A percentile compares a stretch with the other conserved stretches of the same genome.
phyloP scores from a whole-genome alignment of 2,797 vertebrate genomes.

The Fistularia commersonii region DNA sequence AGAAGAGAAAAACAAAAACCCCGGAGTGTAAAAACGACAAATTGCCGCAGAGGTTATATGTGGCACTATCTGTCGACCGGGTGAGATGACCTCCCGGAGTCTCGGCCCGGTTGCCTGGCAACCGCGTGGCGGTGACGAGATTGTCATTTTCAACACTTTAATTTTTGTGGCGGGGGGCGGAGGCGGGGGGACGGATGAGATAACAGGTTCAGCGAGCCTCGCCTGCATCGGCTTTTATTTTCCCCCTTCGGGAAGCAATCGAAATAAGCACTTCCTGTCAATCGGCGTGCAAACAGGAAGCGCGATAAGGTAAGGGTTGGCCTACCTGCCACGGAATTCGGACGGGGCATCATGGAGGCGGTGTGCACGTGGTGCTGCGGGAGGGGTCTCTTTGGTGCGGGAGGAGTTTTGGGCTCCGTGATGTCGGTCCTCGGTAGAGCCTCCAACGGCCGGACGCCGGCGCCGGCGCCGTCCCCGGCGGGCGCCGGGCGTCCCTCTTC shows the following conservation, averaged over 20 bases:
- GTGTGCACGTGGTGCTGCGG: slow-evolving; percentile 71
- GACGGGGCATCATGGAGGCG: slow-evolving; percentile 86
- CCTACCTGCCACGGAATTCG: slow-evolving; percentile 97
- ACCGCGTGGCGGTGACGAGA: slow-evolving; percentile 1
- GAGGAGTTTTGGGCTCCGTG: slow-evolving; percentile 62
- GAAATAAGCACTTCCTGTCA: too few species aligned
- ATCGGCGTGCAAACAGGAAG: background rate
- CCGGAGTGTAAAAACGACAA: slow-evolving; percentile 9
- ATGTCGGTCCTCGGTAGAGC: slow-evolving; percentile 71
- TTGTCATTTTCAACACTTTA: background rate
- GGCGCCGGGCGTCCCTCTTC: slow-evolving; percentile 75
- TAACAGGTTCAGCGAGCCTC: slow-evolving; percentile 14
- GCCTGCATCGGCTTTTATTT: background rate
- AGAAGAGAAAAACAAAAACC: background rate
- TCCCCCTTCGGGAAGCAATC: too few species aligned
- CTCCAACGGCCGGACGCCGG: slow-evolving; percentile 64
- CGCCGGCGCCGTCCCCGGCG: slow-evolving; percentile 81
- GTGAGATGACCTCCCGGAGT: slow-evolving; percentile 25
- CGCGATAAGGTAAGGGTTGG: background rate
- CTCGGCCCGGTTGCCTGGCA: slow-evolving; percentile 16
- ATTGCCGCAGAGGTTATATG: slow-evolving; percentile 5
- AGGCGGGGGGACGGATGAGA: background rate
- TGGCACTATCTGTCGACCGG: slow-evolving; percentile 9
- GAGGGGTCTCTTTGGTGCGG: slow-evolving; percentile 74
- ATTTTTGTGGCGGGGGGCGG: background rate